Percentiles rank a stretch among this genome's conserved stretches.
Evolutionary conservation across 2,888 invertebrate genomes (phyloP).

Genomic region (Catonia carolina): DNA sequence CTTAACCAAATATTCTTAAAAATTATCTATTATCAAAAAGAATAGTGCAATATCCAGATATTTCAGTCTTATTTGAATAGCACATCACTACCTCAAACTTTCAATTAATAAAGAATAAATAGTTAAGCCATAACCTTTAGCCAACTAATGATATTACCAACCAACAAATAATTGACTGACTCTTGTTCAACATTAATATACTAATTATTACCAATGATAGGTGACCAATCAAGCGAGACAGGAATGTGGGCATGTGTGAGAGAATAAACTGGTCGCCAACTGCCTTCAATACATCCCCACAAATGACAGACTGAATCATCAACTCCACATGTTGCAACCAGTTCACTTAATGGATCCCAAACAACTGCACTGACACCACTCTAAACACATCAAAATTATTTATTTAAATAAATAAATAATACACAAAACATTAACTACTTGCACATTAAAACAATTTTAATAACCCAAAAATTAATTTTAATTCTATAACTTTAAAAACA

Average conservation of each 20-base stretch:
- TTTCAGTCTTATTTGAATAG: too few relatives aligned
- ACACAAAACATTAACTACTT: background rate
- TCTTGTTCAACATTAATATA: background rate
- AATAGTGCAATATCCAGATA: too few relatives aligned
- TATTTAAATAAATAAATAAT: background rate
- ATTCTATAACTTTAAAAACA: too few relatives aligned
- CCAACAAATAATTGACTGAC: background rate
- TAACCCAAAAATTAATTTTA: too few relatives aligned
- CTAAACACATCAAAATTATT: conserved; percentile 29
- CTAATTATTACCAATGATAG: conserved; percentile 42
- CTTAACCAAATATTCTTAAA: too few relatives aligned
- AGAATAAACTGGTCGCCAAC: conserved; percentile 43
- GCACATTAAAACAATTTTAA: too few relatives aligned
- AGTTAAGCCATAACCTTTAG: too few relatives aligned
- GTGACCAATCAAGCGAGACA: conserved; percentile 49
- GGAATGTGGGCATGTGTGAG: conserved; percentile 47
- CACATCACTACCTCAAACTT: too few relatives aligned
- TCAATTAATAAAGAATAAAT: too few relatives aligned
- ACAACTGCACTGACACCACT: conserved; percentile 43
- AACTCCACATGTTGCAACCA: conserved; percentile 48
- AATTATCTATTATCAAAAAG: too few relatives aligned
- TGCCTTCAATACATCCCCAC: conserved; percentile 40
- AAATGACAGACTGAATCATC: conserved; percentile 41
- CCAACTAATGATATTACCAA: too few relatives aligned
- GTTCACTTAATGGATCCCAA: conserved; percentile 48